Evolutionary conservation across 2,888 invertebrate genomes (phyloP), one percentile per base, ranked within the genome.

Genomic region (Halictus ligatus): DNA sequence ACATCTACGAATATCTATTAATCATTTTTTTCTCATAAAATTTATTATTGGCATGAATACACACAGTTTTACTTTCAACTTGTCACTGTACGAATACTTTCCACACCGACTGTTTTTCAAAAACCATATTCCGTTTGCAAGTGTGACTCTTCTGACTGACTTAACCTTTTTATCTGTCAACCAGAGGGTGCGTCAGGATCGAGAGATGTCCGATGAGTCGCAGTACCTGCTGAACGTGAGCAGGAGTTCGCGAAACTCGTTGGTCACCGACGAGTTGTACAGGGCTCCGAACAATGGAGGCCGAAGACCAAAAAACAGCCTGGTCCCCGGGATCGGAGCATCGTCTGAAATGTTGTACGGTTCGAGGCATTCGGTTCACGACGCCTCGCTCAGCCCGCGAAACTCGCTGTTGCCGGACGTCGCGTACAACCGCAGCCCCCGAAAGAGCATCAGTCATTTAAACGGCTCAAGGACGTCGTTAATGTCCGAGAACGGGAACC

Each of bases 341-440:
- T 12, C 71, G 0, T 54, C 75, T 0, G 83, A 84, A 3, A 75
- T 71, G 75, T 8, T 80, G 35, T 75, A 84, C 75, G 84, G 85
- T 92, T 97, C 97, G 0, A 95, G 97, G 82, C 96, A 97, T 88
- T 97, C 97, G 78, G 96, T 96, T 0, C 96, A 97, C 10, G 96
- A 95, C 0, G 95, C 96, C 1, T 93, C 95, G 1, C 96, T 96
- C 85, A 97, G 96, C 82, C 96, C 97, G 0, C 95, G 97, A 81
- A 96, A 97, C 91, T 97, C 97, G 15, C 95, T 97, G 72, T 96
- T 96, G 40, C 97, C 97, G 35, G 97, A 97, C 73, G 50, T 92
- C 86, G 85, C 93, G 83, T 93, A 94, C 78, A 94, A 93, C 43
- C 92, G 96, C 94, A 96, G 96, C 91, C 96, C 97, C 0, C 95